Base-by-base conservation (phyloP, 2,797 vertebrate genomes). In the Schizopygopsis malacanthus region DNA sequence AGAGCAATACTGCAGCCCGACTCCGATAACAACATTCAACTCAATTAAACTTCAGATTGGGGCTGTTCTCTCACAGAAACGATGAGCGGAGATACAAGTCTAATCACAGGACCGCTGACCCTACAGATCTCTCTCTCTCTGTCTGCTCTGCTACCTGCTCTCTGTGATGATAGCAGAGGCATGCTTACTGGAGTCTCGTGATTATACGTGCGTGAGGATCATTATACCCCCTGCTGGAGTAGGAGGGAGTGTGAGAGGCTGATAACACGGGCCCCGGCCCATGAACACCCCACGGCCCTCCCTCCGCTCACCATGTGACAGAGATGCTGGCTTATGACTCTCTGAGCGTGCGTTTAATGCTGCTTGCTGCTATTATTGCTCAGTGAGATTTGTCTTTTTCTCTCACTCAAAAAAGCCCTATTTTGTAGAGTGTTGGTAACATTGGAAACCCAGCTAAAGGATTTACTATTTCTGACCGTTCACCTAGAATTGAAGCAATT, bases 201-300 rank as follows among this genome's bases (percentile, higher is more conserved):
- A 76, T 75, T 63, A 65, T 81, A 45, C 8, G 28, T 81, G 70
- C 33, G 33, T 76, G 70, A 65, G 56, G 33, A 75, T 75, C 56
- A 83, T 83, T 83, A 63, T 73, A 83, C 70, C 81, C 70, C 81
- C 81, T 75, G 81, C 54, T 83, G 81, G 81, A 73, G 70, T 43
- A 83, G 52, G 81, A 83, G 81, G 41, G 81, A 75, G 70, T 83
- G 81, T 6, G 41, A 10, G 41, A 41, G 70, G 45, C 69, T 82
- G 81, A 82, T 82, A 76, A 67, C 69, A 61, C n/a, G 12, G 45
- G 52, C 54, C 54, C 50, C 22, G n/a, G 41, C 69, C 70, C 37
- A 12, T 47, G 4, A 45, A 69, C 52, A 75, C 56, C 45, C 56
- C 13, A 45, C 52, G n/a, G 79, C 65, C 47, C 12, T 71, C 65